A percentile compares a stretch with the other conserved stretches of the same genome.
These are phyloP conservation scores for Conchocele bisecta DNA, from an alignment of 2,888 invertebrate species.

Conservation along the genomic window DNA sequence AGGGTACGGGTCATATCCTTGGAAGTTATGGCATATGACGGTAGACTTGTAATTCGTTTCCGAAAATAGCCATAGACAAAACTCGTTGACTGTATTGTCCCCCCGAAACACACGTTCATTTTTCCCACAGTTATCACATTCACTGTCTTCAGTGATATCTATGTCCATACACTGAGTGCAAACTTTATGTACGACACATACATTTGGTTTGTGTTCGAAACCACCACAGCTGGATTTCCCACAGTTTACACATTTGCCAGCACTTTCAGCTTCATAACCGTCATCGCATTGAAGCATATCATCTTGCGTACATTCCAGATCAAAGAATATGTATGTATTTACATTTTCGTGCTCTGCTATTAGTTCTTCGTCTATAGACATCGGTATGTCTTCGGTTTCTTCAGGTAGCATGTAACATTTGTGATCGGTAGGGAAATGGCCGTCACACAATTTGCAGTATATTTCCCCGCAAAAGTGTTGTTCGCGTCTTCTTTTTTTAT, in stretches of 20 bases:
- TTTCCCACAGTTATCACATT: neutral
- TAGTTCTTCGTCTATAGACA: too few species aligned
- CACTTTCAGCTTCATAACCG: neutral
- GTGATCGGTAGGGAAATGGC: neutral
- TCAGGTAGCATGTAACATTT: neutral
- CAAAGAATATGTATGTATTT: neutral
- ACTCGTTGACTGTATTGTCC: conserved; percentile 4
- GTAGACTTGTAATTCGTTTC: conserved; percentile 40
- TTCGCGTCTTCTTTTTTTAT: neutral
- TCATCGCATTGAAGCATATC: neutral
- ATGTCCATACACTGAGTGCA: neutral
- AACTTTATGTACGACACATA: conserved; percentile 6
- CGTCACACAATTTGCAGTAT: conserved; percentile 1
- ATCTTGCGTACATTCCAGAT: conserved; percentile 2
- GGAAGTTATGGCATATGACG: conserved; percentile 51
- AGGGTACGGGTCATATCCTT: conserved; percentile 53
- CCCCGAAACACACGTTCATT: conserved; percentile 8
- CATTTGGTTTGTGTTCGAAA: neutral
- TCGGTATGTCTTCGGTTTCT: neutral
- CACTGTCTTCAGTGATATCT: neutral
- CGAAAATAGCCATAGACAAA: conserved; percentile 53
- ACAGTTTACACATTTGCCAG: conserved; percentile 4
- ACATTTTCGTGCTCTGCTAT: neutral
- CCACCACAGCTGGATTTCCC: neutral
- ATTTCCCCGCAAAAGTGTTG: neutral